Base-by-base conservation (phyloP, 1,140 invertebrate genomes). In the Macrobrachium nipponense region DNA sequence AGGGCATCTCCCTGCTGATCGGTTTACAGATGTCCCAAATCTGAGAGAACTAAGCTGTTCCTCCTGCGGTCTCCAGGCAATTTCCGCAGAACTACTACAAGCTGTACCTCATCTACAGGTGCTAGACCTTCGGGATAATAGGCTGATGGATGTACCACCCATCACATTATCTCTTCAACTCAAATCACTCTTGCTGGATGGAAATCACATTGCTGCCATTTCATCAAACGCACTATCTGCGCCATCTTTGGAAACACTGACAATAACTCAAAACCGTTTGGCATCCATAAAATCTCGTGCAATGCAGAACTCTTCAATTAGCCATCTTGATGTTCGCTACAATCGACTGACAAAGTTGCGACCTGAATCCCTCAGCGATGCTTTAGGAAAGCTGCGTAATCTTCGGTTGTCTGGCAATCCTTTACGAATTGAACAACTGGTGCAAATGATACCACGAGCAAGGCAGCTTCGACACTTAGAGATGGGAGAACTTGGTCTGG, bases 91-190 rank as follows among this genome's bases (percentile, higher is more conserved):
- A 90, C 93, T 96, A 18, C 70, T 90, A 18, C 80, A 88, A 51
- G 75, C 90, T 87, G 80, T 90, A 82, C 83, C 87, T 82, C 58
- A 91, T 86, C 88, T 96, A 85, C 93, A 93, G 87, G 92, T 94
- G 89, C 91, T 97, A 82, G 95, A 96, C 91, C 92, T 97, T 88
- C 94, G 95, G 66, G 92, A 95, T 89, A 97, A 97, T 89, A 68
- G 88, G 18, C 73, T 89, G n/a, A 87, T 78, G n/a, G 68, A 66
- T 43, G 75, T 89, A 51, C 88, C 88, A 58, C 68, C 82, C 36
- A 27, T 89, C 15, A 61, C 66, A 15, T 62, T 62, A 36, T 73
- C 82, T n/a, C 15, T 17, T n/a, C 94, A 93, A 87, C 95, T 97
- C 89, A 95, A 95, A 91, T 95, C 86, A 27, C 88, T 91, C 23